Base-by-base conservation (phyloP, 1,140 invertebrate genomes). In the Drosophila arizonae region DNA sequence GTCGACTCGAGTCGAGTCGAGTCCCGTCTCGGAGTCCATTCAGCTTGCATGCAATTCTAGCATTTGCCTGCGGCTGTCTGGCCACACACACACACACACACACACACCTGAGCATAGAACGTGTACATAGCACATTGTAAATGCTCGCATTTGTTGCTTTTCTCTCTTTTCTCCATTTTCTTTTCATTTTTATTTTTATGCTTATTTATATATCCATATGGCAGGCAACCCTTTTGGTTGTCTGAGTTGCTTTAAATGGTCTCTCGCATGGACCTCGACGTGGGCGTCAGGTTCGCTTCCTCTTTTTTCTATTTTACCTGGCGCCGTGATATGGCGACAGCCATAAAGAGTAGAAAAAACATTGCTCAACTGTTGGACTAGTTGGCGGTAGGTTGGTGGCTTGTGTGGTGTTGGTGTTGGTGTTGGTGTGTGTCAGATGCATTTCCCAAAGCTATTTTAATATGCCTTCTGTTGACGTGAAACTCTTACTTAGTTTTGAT, bases 41-140 rank as follows among this genome's bases (percentile, higher is more conserved):
- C 36, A 39, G 63, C 76, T 77, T 75, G 79, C 79, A 81, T 81
- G 79, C 79, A 82, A 81, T 74, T 48, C 54, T 70, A 77, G 66
- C 79, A 82, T 81, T 81, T 50, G 79, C 79, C 79, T 61, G 65
- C 50, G 79, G 52, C 79, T 41, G 58, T 78, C 75, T 76, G 60
- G 72, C 28, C 66, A 45, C 51, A 54, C 36, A 54, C 43, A 73
- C 21, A 24, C 21, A 24, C 21, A 3, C 21, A 24, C 21, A 24
- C 21, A 24, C 43, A 73, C 21, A 24, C 60, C 46, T 74, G 54
- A 45, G 36, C 56, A 45, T 48, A 48, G 57, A 60, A 11, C 21
- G 28, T 33, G 26, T 33, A 21, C 26, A 33, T 17, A 33, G 57
- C 10, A 60, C 26, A 48, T 60, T 56, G 43, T 36, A 60, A 60